These are phyloP conservation scores for Otis tarda DNA, from an alignment of 2,113 vertebrate species.

Conservation along the genomic window DNA sequence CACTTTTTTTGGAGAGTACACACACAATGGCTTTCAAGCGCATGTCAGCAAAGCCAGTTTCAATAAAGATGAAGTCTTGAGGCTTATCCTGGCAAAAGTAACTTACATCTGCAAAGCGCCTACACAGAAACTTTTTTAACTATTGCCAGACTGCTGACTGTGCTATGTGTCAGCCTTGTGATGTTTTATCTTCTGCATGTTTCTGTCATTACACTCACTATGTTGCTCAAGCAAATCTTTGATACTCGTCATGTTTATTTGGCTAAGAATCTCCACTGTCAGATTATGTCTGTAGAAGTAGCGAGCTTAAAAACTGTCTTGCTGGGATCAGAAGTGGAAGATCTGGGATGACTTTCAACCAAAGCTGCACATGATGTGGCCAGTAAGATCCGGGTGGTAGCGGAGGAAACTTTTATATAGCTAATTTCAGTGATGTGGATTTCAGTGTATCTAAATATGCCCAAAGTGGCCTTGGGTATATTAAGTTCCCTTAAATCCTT, in stretches of 20 bases:
- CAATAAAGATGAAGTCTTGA: constrained; percentile 35
- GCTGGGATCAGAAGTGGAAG: constrained; percentile 31
- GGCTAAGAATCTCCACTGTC: constrained; percentile 33
- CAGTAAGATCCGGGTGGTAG: not conserved
- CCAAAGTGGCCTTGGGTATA: not conserved
- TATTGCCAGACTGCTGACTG: constrained; percentile 39
- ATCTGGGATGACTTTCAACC: not conserved
- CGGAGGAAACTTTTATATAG: not conserved
- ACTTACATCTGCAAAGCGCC: constrained; percentile 42
- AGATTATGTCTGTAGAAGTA: not conserved
- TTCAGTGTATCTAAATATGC: not conserved
- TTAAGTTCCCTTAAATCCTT: not conserved
- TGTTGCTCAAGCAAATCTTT: constrained; percentile 27
- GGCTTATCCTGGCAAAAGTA: constrained; percentile 39
- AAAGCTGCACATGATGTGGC: not conserved
- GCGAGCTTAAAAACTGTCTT: constrained; percentile 26
- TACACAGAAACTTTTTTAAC: constrained; percentile 52
- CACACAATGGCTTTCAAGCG: not conserved
- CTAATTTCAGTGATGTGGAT: not conserved
- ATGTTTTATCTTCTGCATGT: constrained; percentile 47
- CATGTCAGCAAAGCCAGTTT: constrained; percentile 27
- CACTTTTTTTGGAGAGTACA: constrained; percentile 7
- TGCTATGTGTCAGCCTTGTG: constrained; percentile 28
- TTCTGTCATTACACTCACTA: constrained; percentile 31
- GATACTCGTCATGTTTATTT: constrained; percentile 44